Evolutionary conservation across 2,888 invertebrate genomes (phyloP), one percentile per base, ranked within the genome.

Genomic region (Eucera pruinosa): DNA sequence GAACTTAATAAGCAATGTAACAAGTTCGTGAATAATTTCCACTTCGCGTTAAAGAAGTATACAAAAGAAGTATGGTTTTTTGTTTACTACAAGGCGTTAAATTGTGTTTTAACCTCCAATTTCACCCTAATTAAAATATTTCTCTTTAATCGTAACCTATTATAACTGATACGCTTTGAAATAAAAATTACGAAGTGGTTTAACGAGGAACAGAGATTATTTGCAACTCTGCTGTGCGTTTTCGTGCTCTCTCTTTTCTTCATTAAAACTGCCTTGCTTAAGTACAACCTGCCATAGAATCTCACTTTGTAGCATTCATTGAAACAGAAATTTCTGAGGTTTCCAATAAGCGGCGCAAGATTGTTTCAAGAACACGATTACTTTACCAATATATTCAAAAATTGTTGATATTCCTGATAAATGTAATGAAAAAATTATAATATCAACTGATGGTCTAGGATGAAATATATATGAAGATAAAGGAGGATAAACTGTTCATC

Each of bases 41-140:
- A n/a, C n/a, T n/a, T n/a, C n/a, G 30, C 30, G 2, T 30, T 6
- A 30, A 30, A 30, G 30, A 30, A 30, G 30, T 30, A 6, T 30
- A 30, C n/a, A n/a, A n/a, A n/a, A n/a, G n/a, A n/a, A n/a, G n/a
- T n/a, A n/a, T n/a, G n/a, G n/a, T n/a, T 5, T 33, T 54, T 13
- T 13, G 11, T 7, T 2, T 33, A 18, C 13, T 6, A 4, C 3
- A 7, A 33, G 3, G n/a, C 20, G 54, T 33, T 33, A 54, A 33
- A 54, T 20, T 6, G 13, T 1, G 20, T 33, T 13, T 13, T 33
- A 54, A 7, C 20, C 54, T 13, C 18, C n/a, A 52, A 18, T 27
- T 30, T 18, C 11, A 52, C 18, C 20, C 11, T 33, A 27, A 54
- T 36, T 54, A 54, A 54, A 54, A 54, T 33, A 33, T n/a, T 13